Base-by-base conservation (phyloP, 2,888 invertebrate genomes). In the Drosophila pseudotakahashii region DNA sequence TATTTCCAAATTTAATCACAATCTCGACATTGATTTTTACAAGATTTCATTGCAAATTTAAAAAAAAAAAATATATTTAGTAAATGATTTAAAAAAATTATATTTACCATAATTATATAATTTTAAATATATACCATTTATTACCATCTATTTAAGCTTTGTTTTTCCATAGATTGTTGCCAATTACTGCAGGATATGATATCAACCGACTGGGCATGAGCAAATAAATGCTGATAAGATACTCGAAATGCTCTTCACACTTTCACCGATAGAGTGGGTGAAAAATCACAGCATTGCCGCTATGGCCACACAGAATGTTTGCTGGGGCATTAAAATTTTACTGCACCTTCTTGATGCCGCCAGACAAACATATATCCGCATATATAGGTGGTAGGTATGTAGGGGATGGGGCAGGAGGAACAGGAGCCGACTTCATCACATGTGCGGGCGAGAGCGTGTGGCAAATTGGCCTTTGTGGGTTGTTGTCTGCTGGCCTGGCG, bases 321-420 rank as follows among this genome's bases (percentile, higher is more conserved):
- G 71, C 76, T 47, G 54, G 57, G 64, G 73, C 77, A 84, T 81
- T 81, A 81, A 84, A 87, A 87, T 78, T 81, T 81, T 77, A 84
- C 69, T 78, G 69, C 85, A 80, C 76, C 81, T 68, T 50, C 53
- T 57, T 51, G 52, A 53, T 44, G 53, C 53, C 42, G 37, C 42
- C 66, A 64, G 64, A 64, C 50, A n/a, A 13, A 5, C 48, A 37
- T 37, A 44, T 51, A 51, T 37, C 19, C 37, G 23, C 19, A 14
- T 11, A 32, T 32, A 32, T 14, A 11, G 2, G 30, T 32, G 16
- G 16, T 14, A 11, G 2, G 30, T 32, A 32, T 3, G 10, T 34
- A 48, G 16, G 16, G 37, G 11, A 64, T 68, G 47, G 50, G 75
- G 58, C 47, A 47, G 63, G 50, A 60, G 32, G 61, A 81, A 55